Base-by-base conservation (phyloP, 2,888 invertebrate genomes). In the Apocheima hispidaria region DNA sequence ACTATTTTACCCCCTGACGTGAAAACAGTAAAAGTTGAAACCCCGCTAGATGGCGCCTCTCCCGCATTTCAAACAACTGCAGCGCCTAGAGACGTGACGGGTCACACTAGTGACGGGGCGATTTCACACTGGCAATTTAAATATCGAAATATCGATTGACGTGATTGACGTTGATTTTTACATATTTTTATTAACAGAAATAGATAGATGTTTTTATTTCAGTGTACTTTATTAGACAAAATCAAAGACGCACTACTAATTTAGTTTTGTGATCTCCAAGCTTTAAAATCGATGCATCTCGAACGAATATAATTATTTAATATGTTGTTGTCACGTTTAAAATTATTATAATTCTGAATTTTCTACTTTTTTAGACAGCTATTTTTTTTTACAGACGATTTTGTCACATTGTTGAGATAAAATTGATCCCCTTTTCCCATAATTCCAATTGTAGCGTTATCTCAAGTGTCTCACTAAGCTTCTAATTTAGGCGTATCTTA, bases 41-140 rank as follows among this genome's bases (percentile, higher is more conserved):
- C 70, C 73, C 74, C 68, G 43, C 65, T 73, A 67, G 74, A 77
- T 71, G 68, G 65, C 59, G 68, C 70, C 71, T 68, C 71, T 71
- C 71, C 70, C 74, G 78, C 75, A 79, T 79, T 83, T 79, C 69
- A 78, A 73, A 68, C 69, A 69, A 74, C 77, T 82, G 75, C 77
- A 75, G 66, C 63, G 73, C 72, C 60, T 72, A 66, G 70, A 69
- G 70, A 77, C 74, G 74, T 76, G 76, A 74, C 72, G 70, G 63
- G 65, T 52, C 58, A 50, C 33, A 16, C 14, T 74, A 74, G 74
- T 41, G 75, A 54, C 65, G 77, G n/a, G 18, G 7, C 5, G 10
- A 26, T 28, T 9, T 44, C 28, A 28, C 14, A 28, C 10, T 28
- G 18, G 1, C 2, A 18, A 6, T 33, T 12, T 26, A 35, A 28